These are phyloP conservation scores for Dryomyza anilis DNA, from an alignment of 2,888 invertebrate species.

Conservation along the genomic window DNA sequence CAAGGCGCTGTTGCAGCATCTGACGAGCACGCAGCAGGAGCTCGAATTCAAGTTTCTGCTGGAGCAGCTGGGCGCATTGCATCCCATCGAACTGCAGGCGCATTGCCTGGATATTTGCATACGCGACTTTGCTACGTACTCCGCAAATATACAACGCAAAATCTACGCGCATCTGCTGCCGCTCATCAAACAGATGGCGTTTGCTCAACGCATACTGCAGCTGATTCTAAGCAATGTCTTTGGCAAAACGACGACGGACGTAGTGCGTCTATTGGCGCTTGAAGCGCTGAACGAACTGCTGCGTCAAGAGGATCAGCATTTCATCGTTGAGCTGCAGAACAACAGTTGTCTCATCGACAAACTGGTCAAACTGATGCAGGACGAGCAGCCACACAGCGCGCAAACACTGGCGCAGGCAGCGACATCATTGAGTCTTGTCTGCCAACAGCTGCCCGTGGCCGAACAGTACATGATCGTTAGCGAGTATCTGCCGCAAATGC, in stretches of 20 bases:
- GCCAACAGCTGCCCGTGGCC: slow-evolving; percentile 58
- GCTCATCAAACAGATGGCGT: slow-evolving; percentile 50
- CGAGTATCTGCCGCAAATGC: slow-evolving; percentile 56
- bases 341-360: slow-evolving; percentile 61
- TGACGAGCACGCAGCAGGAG: slow-evolving; percentile 47
- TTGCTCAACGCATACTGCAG: slow-evolving; percentile 48
- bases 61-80: slow-evolving; percentile 48
- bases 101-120: slow-evolving; percentile 51
- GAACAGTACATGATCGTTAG: slow-evolving; percentile 62
- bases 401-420: slow-evolving; percentile 56
- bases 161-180: slow-evolving; percentile 50
- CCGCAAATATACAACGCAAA: slow-evolving; percentile 50
- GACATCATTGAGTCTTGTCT: slow-evolving; percentile 60
- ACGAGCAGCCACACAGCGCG: slow-evolving; percentile 30
- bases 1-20: slow-evolving; percentile 46
- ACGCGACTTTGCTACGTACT: slow-evolving; percentile 45
- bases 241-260: slow-evolving; percentile 33
- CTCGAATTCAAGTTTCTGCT: slow-evolving; percentile 45
- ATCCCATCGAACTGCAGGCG: slow-evolving; percentile 52
- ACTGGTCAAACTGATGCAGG: slow-evolving; percentile 53
- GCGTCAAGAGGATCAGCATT: slow-evolving; percentile 43
- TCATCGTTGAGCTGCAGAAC: slow-evolving; percentile 60
- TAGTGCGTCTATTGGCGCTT: slow-evolving; percentile 48
- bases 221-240: slow-evolving; percentile 50
- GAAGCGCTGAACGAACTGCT: slow-evolving; percentile 50